Evolutionary conservation across 2,888 invertebrate species (phyloP), one percentile per base, ranked within the genome.

Genomic region (Spodoptera picta): DNA sequence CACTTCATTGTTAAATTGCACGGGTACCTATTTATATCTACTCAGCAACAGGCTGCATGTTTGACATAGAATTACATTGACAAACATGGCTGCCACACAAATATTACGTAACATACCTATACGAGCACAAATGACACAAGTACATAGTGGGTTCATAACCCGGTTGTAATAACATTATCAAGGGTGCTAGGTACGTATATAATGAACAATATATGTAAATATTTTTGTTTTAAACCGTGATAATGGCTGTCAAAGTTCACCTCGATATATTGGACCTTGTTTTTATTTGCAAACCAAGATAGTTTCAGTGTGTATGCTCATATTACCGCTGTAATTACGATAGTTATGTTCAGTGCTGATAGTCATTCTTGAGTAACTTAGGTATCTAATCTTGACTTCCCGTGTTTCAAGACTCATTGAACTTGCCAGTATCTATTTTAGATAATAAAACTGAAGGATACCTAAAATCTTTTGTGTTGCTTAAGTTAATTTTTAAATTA

Each of bases 191-290:
- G 67, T 81, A 81, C 71, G 70, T 65, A 59, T 80, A 79, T 77
- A 73, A 74, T 63, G 67, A 74, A 75, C 70, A 80, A 79, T 83
- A 85, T 84, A 79, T 83, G 85, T 84, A 87, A 90, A 91, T 92
- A 89, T 90, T 91, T 90, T 91, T 88, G 84, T 89, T 86, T 82
- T 68, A 77, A 84, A 74, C 78, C 60, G 56, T 46, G 90, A 90
- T 92, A 91, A 71, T 63, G 66, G 55, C 78, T 78, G 91, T 85
- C 91, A 91, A 89, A 92, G 92, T 90, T 91, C 92, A 86, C 24
- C 36, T 51, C 60, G 88, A 90, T 90, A 91, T 70, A 51, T 54
- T 56, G 69, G 81, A 75, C 80, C 84, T 85, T 89, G 87, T 88
- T 86, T 88, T 63, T 79, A 73, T 76, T 79, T 89, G 88, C 88